Base-by-base conservation (phyloP, 2,113 vertebrate species). In the Piaya cayana region DNA sequence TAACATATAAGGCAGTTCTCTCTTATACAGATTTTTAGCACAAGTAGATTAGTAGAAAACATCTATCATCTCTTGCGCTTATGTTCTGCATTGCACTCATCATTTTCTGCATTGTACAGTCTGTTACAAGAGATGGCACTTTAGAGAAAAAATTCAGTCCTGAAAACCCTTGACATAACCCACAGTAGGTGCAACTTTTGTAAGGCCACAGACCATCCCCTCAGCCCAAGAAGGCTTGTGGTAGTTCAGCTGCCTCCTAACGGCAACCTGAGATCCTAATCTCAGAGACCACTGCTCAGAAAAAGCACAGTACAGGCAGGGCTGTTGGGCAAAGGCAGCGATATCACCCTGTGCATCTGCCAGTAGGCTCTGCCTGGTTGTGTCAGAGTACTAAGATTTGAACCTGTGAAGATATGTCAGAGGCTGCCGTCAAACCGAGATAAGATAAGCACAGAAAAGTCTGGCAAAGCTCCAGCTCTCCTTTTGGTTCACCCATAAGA, bases 91-190 rank as follows among this genome's bases (percentile, higher is more conserved):
- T 63, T 1, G 0, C 8, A 45, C 15, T 25, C 17, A 1, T 12
- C 2, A 0, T 15, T 43, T 37, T 52, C 25, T 55, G n/a, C 39
- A 23, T 47, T 1, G 0, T 25, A 29, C 0, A 1, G 4, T 34
- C 27, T 43, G 27, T 64, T 81, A 56, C 42, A 34, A 42, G 5
- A 53, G 12, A 12, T 11, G 52, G 34, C 11, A 39, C 9, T 43
- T 76, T 10, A 9, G 32, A 56, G 17, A 36, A 64, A 49, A 81
- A n/a, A 14, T 2, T 7, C 34, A 42, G 20, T 5, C 16, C 59
- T 39, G 42, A 50, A 29, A 76, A 36, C 19, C 18, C 30, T 37
- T 22, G 47, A 10, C 9, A 23, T 30, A 13, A 9, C 20, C 36
- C 59, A 13, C 12, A n/a, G 50, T 50, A 71, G 34, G 6, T 63